Evolutionary conservation across 2,888 invertebrate genomes (phyloP), one percentile per base, ranked within the genome.

Genomic region (Heliconius erato): DNA sequence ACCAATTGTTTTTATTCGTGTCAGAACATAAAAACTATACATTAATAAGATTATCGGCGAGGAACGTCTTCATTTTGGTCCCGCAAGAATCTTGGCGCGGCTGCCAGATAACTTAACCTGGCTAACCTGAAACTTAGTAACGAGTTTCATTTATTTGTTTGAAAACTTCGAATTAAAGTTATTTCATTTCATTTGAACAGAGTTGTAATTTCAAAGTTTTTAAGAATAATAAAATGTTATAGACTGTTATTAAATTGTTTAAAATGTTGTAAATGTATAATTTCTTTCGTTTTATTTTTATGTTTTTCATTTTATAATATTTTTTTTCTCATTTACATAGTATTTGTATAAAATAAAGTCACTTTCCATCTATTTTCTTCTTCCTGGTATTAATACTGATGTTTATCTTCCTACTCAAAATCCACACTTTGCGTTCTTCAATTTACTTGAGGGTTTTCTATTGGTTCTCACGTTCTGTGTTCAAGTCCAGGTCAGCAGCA

Each of bases 131-230:
- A 84, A 84, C 80, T 85, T 84, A 44, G 84, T 84, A 86, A 86
- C 84, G 83, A 86, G 86, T 85, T 86, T 85, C 84, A 86, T 85
- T 85, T 86, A 85, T 85, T 86, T 86, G 85, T 86, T 86, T 72
- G 74, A 81, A 83, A 86, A 86, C 85, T 86, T 79, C 81, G 82
- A 85, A 85, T 86, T 86, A 85, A 85, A 82, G 81, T 84, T 84
- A 72, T 84, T 82, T 80, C 80, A 82, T 83, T 81, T 80, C 80
- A 82, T 84, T 80, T 71, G 71, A 83, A 82, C 82, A 71, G 81
- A 82, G 63, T 23, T 11, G 35, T 78, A 59, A 32, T n/a, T 78
- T 74, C 19, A 65, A 78, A 67, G 11, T 67, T 78, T 49, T 78
- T 9, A 78, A 28, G 49, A 78, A 49, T 49, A 67, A 68, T 68